These are phyloP conservation scores for Vollenhovia emeryi DNA, from an alignment of 1,140 invertebrate genomes.

Conservation along the genomic window DNA sequence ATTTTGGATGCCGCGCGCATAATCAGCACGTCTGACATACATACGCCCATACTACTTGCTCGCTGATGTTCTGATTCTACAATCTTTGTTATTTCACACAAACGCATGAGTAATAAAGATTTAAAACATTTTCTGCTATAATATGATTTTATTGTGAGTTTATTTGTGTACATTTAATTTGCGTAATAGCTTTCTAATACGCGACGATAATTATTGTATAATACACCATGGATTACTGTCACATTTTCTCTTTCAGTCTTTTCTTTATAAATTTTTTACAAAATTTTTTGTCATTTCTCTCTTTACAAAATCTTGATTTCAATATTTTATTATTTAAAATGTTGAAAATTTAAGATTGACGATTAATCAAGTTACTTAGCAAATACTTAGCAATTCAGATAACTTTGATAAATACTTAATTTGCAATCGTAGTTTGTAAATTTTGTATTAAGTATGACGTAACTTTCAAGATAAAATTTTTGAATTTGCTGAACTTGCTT, in stretches of 20 bases:
- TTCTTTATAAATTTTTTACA: neutral
- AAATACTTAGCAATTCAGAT: neutral
- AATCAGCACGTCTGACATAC: neutral
- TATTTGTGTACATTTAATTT: neutral
- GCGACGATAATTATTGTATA: neutral
- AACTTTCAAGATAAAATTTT: neutral
- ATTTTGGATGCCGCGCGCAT: neutral
- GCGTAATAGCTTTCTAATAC: neutral
- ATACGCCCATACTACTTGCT: constrained; percentile 10
- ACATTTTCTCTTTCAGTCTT: neutral
- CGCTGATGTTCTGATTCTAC: neutral
- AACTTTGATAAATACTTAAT: neutral
- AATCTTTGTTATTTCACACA: neutral
- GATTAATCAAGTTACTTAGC: neutral
- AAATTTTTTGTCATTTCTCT: neutral
- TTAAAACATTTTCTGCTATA: neutral
- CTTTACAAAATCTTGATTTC: neutral
- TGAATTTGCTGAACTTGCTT: neutral
- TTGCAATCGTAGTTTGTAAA: neutral
- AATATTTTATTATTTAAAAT: neutral
- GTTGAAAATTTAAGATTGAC: neutral
- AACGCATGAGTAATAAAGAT: neutral
- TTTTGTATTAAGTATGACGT: neutral
- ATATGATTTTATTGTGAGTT: neutral
- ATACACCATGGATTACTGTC: neutral